phyloP scores from a whole-genome alignment of 2,797 vertebrate species.

The Galagoides demidoff region DNA sequence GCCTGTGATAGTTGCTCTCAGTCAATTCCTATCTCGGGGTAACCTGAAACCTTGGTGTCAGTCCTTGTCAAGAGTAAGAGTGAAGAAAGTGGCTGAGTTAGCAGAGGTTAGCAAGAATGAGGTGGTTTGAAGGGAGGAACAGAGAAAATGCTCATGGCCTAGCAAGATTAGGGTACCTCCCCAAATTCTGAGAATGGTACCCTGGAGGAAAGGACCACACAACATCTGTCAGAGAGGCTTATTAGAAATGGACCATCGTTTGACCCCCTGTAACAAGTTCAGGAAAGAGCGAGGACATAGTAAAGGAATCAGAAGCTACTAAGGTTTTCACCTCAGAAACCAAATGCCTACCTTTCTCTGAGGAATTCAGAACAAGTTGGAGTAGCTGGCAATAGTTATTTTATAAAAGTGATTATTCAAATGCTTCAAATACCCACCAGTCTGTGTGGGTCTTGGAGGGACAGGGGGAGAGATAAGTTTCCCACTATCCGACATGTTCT shows the following conservation, averaged over 20 bases:
- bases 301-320: neutral
- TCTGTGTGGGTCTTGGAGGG: conserved; percentile 95
- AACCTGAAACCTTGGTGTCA: neutral
- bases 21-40: neutral
- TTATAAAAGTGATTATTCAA: conserved; percentile 51
- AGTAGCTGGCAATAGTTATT: conserved; percentile 47
- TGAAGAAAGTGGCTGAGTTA: neutral
- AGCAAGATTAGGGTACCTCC: neutral
- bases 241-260: neutral
- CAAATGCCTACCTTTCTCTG: conserved; percentile 49
- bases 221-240: neutral
- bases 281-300: neutral
- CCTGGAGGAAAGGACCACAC: neutral
- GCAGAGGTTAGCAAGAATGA: neutral
- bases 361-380: conserved; percentile 30
- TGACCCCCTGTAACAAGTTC: neutral
- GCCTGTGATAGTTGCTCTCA: neutral
- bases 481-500: conserved; percentile 92
- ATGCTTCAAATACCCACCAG: conserved; percentile 90
- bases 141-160: neutral
- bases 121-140: neutral
- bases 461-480: conserved; percentile 95
- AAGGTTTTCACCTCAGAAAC: neutral
- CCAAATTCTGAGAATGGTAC: neutral
- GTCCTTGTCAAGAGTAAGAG: neutral